Conservation (phyloP, 2,797 vertebrate species). For the Ctenosaura bakeri region DNA sequence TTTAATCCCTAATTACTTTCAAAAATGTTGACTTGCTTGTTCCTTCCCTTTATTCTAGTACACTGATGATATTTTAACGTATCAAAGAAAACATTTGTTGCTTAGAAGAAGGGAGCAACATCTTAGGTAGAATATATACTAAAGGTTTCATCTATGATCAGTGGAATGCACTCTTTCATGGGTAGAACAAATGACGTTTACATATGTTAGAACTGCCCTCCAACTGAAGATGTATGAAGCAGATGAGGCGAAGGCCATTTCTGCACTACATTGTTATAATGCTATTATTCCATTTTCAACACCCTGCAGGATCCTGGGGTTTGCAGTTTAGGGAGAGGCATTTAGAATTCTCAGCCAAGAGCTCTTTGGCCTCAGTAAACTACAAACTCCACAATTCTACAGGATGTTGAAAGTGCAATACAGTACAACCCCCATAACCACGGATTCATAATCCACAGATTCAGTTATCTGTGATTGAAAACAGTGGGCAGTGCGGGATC, state of each 20-base stretch:
- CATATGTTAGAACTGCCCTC: neutral
- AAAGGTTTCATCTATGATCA: neutral
- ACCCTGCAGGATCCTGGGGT: no score
- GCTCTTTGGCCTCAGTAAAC: no score
- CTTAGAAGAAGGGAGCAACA: neutral
- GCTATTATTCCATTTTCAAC: no score
- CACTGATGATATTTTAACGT: constrained; percentile 28
- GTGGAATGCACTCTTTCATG: neutral
- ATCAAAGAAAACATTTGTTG: neutral
- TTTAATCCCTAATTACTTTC: constrained; percentile 53
- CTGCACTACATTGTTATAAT: no score
- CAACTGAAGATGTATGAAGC: neutral
- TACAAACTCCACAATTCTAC: no score
- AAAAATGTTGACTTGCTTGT: constrained; percentile 44
- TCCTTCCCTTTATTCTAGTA: constrained; percentile 51
- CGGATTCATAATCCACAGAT: no score
- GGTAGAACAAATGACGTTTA: neutral
- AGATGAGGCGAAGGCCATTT: neutral
- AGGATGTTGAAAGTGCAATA: no score
- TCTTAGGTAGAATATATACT: neutral
- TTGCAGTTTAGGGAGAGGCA: no score
- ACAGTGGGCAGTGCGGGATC: no score
- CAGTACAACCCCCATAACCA: no score
- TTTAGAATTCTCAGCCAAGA: no score
- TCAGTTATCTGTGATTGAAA: no score